Evolutionary conservation across 2,113 vertebrate genomes (phyloP), one percentile per base, ranked within the genome.

Genomic region (Sinocyclocheilus anophthalmus): DNA sequence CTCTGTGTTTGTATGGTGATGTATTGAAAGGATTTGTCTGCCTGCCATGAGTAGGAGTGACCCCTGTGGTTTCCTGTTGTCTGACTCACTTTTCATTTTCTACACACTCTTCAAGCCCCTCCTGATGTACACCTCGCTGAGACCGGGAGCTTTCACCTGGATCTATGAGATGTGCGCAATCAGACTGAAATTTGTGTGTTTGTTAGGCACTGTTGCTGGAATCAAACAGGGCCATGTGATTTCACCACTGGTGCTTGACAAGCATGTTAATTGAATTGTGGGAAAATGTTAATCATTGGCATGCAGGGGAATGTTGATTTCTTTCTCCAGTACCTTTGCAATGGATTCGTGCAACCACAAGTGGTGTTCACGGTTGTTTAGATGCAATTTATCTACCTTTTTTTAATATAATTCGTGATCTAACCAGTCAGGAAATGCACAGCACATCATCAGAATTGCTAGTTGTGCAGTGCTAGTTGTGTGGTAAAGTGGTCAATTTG

Each of bases 231-330:
- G 87, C 88, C 87, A 87, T 91, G 92, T 91, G 91, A 94, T 92
- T 76, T 75, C 57, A 82, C 84, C 85, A 76, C n/a, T 45, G 86
- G 84, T 86, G 87, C 90, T 76, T 94, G 93, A 94, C 94, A 94
- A 81, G 91, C 95, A 90, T 94, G 93, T 89, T 95, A 95, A 94
- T 95, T 94, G 93, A 95, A 94, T 94, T 94, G 93, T 95, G 93
- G 92, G 93, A 91, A 92, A 93, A 95, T 94, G 93, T 93, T 93
- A 94, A 94, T 94, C 85, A 79, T 1, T 16, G 20, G 57, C 92
- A 89, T 93, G 82, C 81, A 90, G 65, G 89, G 92, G 92, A 86
- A 45, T 59, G 79, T 72, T 72, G 48, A 1, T 57, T 45, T 61
- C 53, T 45, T 65, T 81, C n/a, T 24, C 39, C 39, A 57, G 33